Evolutionary conservation across 2,113 vertebrate genomes (phyloP).

Genomic region (Papio anubis): DNA sequence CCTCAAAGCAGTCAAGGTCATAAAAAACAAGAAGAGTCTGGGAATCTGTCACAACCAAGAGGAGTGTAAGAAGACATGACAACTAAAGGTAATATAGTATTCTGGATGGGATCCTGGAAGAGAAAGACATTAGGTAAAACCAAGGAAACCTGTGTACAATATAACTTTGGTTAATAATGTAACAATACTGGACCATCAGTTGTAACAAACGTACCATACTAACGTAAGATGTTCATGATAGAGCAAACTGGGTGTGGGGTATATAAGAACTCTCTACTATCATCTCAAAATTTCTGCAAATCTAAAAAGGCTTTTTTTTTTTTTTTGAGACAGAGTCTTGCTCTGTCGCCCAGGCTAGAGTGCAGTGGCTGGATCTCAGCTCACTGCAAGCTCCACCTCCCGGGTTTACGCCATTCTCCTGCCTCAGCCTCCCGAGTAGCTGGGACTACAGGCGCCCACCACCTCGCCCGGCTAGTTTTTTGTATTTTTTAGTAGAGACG

Average conservation of each 20-base stretch:
- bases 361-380: too few species aligned
- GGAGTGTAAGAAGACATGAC: background rate
- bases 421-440: too few species aligned
- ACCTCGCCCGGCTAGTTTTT: too few species aligned
- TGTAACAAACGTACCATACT: background rate
- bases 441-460: too few species aligned
- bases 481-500: too few species aligned
- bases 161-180: background rate
- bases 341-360: too few species aligned
- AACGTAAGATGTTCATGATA: background rate
- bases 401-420: too few species aligned
- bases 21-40: background rate
- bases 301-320: background rate
- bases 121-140: background rate
- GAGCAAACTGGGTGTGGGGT: background rate
- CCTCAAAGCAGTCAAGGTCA: background rate
- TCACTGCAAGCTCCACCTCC: too few species aligned
- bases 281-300: background rate
- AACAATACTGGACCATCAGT: background rate
- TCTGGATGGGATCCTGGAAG: background rate
- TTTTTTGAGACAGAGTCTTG: too few species aligned
- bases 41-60: background rate
- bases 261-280: background rate
- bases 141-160: background rate
- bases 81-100: background rate